Evolutionary conservation across 2,797 vertebrate species (phyloP), one percentile per base, ranked within the genome.

Genomic region (Helostoma temminkii): DNA sequence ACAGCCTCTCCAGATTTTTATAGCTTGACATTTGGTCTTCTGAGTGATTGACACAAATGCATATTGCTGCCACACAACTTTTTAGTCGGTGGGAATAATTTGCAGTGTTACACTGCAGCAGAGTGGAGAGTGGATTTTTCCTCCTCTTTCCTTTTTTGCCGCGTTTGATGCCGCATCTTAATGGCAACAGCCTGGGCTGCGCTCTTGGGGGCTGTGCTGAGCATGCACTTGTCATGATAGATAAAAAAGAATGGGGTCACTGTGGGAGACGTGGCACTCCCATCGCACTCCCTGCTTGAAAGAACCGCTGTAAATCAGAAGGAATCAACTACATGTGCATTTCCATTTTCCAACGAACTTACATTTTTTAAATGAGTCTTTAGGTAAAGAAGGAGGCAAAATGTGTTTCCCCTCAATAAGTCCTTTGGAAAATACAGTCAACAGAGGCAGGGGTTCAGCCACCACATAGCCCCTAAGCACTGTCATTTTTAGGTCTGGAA

Each of bases 161-260:
- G 19, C 26, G 80, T 90, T 78, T 89, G 90, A 89, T 82, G 77
- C 85, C 73, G 86, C 61, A 22, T 85, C 74, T 84, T 82, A 80
- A 84, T 79, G 68, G 82, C 75, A 80, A 73, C 84, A 78, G 74
- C 80, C 74, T 75, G 83, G 59, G 70, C 72, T 72, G 67, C 46
- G 28, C 79, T 88, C 79, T 91, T 70, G n/a, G 81, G 66, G 81
- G 74, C 87, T 77, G 74, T 88, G 88, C 90, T 89, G 90, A 93
- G 84, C 85, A 89, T 84, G 88, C 86, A 89, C 81, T 91, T 88
- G 89, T 91, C 84, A 86, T 81, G 80, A 90, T 78, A 84, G 88
- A 89, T 91, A 81, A 87, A 87, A 90, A 77, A 80, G 77, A 89
- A 88, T 77, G 75, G 78, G 87, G 87, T 92, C 89, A 91, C 80